Evolutionary conservation across 2,797 vertebrate species (phyloP).

Genomic region (Poliocrania exsul): DNA sequence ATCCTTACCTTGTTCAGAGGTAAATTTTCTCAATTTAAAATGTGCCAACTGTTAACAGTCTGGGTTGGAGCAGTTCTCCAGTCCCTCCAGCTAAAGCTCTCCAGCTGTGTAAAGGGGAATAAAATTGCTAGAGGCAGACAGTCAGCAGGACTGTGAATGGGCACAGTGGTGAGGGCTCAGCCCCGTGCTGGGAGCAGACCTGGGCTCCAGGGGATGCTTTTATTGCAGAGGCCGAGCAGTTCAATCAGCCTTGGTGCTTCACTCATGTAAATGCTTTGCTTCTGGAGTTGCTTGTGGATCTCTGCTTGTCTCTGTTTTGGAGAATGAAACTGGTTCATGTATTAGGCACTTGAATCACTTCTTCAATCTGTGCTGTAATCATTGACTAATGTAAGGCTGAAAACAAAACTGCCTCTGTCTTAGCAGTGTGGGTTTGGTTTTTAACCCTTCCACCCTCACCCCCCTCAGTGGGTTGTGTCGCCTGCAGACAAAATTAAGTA

Average conservation of each 20-base stretch:
- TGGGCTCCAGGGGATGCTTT: background rate
- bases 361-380: background rate
- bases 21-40: background rate
- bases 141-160: background rate
- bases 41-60: background rate
- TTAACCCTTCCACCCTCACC: background rate
- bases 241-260: background rate
- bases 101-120: background rate
- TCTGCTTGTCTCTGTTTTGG: background rate
- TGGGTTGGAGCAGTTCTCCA: background rate
- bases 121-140: background rate
- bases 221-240: background rate
- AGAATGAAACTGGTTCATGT: background rate
- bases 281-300: background rate
- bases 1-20: background rate
- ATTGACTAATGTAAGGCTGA: background rate
- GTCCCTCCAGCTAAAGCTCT: background rate
- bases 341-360: background rate
- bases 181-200: background rate
- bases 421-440: background rate
- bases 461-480: slow-evolving; percentile 91
- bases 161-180: background rate
- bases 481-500: slow-evolving; percentile 92
- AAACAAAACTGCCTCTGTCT: background rate
- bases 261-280: background rate